Base-by-base conservation (phyloP, 2,888 invertebrate species). In the Tortrix viridana region DNA sequence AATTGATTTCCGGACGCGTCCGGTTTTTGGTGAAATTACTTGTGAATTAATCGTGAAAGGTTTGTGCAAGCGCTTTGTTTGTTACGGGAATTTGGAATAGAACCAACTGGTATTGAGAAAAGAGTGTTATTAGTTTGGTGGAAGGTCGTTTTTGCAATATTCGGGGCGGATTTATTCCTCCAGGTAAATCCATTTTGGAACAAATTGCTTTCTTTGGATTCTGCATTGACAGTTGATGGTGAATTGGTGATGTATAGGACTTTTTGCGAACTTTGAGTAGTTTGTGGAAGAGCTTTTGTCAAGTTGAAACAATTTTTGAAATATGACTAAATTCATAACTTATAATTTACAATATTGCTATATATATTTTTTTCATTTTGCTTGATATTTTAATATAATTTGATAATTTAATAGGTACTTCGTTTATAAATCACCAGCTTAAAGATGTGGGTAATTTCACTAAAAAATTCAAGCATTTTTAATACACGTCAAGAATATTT, bases 1-100 rank as follows among this genome's bases (percentile, higher is more conserved):
- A 62, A 65, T 54, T 74, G 74, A 77, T 79, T 79, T 78, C 80
- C 68, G 56, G 56, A 46, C 69, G 66, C 71, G 76, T 78, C 79
- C 76, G 77, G 73, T 70, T 73, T 59, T 52, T 38, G 69, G 65
- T 64, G 70, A 58, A 69, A 71, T 62, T 66, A 69, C 60, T 70
- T 70, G 69, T 67, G 65, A 67, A 58, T 61, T 41, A 64, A 53
- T 65, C 60, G 60, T 47, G 52, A 47, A 63, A 63, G 41, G 52
- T 58, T 63, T 58, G 53, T 63, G 63, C 63, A 63, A 63, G 50
- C 38, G 50, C 46, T 50, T 57, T 57, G 46, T 62, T 26, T 50
- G 38, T 18, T 6, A n/a, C 60, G 5, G 32, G n/a, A n/a, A n/a
- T 14, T 12, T 3, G 3, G 12, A 32, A 32, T 22, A 44, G 32